A percentile compares a stretch with the other conserved stretches of the same genome.
Evolutionary conservation across 2,888 invertebrate genomes (phyloP).

Genomic region (Suillia variegata): DNA sequence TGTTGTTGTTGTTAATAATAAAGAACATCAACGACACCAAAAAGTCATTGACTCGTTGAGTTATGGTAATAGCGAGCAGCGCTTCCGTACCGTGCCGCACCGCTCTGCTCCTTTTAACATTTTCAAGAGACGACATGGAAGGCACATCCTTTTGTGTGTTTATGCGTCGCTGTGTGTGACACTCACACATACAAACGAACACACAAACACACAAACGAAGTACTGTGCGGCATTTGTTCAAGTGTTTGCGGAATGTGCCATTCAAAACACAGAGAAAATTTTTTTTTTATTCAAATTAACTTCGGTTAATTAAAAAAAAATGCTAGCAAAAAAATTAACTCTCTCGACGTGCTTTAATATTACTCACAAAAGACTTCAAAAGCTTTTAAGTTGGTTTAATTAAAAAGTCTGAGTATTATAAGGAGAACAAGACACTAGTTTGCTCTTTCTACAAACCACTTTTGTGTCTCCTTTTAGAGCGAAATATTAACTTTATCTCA

Average conservation of each 20-base stretch:
- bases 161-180: neutral
- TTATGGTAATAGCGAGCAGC: slow-evolving; percentile 47
- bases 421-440: too few relatives aligned
- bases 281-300: too few relatives aligned
- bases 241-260: slow-evolving; percentile 32
- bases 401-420: too few relatives aligned
- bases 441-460: too few relatives aligned
- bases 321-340: too few relatives aligned
- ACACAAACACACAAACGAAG: neutral
- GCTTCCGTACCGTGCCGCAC: slow-evolving; percentile 9
- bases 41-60: slow-evolving; percentile 58
- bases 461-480: too few relatives aligned
- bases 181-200: neutral
- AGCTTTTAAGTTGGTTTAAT: too few relatives aligned
- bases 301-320: too few relatives aligned
- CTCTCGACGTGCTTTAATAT: too few relatives aligned
- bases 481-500: too few relatives aligned
- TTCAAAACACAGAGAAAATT: too few relatives aligned
- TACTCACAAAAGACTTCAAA: too few relatives aligned
- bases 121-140: slow-evolving; percentile 2
- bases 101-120: slow-evolving; percentile 19
- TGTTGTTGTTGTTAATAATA: slow-evolving; percentile 50
- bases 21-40: slow-evolving; percentile 54
- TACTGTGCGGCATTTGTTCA: slow-evolving; percentile 28
- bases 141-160: neutral